A percentile compares a stretch with the other conserved stretches of the same genome.
Evolutionary conservation across 2,113 vertebrate species (phyloP).

Genomic region (Pelmatolapia mariae): DNA sequence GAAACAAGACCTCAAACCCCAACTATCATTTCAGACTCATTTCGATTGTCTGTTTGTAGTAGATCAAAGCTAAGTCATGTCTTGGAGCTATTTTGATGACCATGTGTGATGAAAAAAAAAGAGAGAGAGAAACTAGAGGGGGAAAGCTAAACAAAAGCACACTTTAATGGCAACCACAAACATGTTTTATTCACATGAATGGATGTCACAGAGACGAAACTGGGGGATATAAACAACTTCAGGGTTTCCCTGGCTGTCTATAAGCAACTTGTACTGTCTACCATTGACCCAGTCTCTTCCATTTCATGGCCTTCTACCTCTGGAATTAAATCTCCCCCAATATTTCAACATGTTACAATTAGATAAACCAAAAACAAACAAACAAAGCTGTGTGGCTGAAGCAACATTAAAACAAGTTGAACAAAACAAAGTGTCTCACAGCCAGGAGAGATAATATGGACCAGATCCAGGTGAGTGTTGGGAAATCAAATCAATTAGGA

Average conservation of each 20-base stretch:
- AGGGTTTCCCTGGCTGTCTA: conserved; percentile 33
- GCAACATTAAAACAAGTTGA: conserved; percentile 29
- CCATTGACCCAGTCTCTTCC: conserved; percentile 32
- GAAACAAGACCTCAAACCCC: conserved; percentile 44
- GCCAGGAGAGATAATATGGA: background rate
- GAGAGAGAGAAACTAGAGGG: background rate
- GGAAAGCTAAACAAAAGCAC: conserved; percentile 29
- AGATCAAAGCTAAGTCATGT: conserved; percentile 5
- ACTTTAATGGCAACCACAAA: conserved; percentile 46
- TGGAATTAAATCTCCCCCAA: conserved; percentile 27
- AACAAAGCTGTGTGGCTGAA: conserved; percentile 28
- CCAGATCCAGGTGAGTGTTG: background rate
- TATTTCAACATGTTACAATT: conserved; percentile 35
- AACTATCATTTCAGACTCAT: conserved; percentile 12
- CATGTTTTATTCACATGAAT: conserved; percentile 68
- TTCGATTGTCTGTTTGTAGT: background rate
- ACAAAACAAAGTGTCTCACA: background rate
- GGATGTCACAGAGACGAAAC: conserved; percentile 48
- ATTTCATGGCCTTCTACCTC: conserved; percentile 24
- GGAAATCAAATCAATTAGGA: conserved; percentile 3
- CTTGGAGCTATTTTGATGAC: conserved; percentile 10
- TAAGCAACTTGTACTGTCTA: conserved; percentile 28
- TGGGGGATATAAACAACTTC: conserved; percentile 41
- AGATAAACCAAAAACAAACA: conserved; percentile 44
- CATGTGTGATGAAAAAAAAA: background rate